Base-by-base conservation (phyloP, 1,140 invertebrate species). In the Macrobrachium nipponense region DNA sequence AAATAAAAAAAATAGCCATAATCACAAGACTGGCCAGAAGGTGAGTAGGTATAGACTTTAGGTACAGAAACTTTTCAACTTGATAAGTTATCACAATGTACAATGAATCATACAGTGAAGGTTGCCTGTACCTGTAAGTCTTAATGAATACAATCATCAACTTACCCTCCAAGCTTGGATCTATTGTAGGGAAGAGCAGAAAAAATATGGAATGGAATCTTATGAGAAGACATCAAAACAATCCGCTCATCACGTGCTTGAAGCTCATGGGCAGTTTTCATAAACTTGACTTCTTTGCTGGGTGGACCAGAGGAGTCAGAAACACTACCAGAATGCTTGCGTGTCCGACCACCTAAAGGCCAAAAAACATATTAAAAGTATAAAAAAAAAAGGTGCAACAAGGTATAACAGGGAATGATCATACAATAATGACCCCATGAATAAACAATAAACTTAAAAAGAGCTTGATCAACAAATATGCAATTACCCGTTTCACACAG, bases 151-250 rank as follows among this genome's bases (percentile, higher is more conserved):
- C 80, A 70, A 2, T 15, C 5, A 58, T 23, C 27, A 27, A 51
- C 73, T 86, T 80, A 72, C 44, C 75, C 80, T 64, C 17, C 73
- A 84, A 86, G 73, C 86, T 73, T 90, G 51, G 93, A 93, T 91
- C 94, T 95, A 87, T 93, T 94, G 90, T 96, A 97, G 66, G 96
- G 95, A 90, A 97, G 93, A 66, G 95, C 93, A 43, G 96, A 97
- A 91, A 96, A 97, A 80, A 97, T 92, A 87, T 96, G 91, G 91
- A 96, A 95, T 60, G 96, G 96, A 73, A 94, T 93, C 87, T 90
- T 89, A 91, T 94, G 93, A 90, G 94, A 93, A 85, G 95, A 93
- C 82, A 95, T 93, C 90, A 97, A 92, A 77, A 96, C 94, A 82
- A 97, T 92, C 89, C 96, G 93, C 90, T 97, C 95, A 91, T 96